Percentiles rank a stretch among this genome's conserved stretches.
Evolutionary conservation across 2,888 invertebrate species (phyloP).

Genomic region (Pseudanteris insignis): DNA sequence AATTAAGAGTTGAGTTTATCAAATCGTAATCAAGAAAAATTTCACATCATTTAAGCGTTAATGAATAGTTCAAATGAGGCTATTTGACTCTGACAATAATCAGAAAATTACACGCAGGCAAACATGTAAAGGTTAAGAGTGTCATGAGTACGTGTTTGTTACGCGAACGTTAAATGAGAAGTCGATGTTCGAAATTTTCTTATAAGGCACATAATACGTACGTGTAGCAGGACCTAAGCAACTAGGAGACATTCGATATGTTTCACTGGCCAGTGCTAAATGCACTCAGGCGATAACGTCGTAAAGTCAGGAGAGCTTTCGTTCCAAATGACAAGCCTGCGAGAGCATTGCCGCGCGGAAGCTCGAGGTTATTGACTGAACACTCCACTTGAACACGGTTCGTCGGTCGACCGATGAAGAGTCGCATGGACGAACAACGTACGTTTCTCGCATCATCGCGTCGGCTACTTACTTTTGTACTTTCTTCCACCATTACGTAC

Average conservation of each 20-base stretch:
- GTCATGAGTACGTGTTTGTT: slow-evolving; percentile 11
- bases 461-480: slow-evolving; percentile 27
- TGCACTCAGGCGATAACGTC: slow-evolving; percentile 58
- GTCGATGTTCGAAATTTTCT: slow-evolving; percentile 26
- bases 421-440: slow-evolving; percentile 33
- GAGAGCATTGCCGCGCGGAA: slow-evolving; percentile 59
- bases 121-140: background rate
- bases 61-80: too few relatives aligned
- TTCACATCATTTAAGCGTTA: too few relatives aligned
- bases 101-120: too few relatives aligned
- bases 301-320: slow-evolving; percentile 59
- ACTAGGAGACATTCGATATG: slow-evolving; percentile 43
- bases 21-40: too few relatives aligned
- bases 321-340: slow-evolving; percentile 62
- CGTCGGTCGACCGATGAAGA: slow-evolving; percentile 47
- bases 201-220: slow-evolving; percentile 23
- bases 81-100: too few relatives aligned
- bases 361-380: slow-evolving; percentile 63
- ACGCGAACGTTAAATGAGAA: slow-evolving; percentile 13
- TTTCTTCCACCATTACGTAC: slow-evolving; percentile 22
- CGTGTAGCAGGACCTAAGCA: slow-evolving; percentile 17
- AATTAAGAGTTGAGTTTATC: too few relatives aligned
- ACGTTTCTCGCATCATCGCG: slow-evolving; percentile 9
- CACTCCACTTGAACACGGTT: slow-evolving; percentile 58
- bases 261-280: slow-evolving; percentile 55